Evolutionary conservation across 2,797 vertebrate genomes (phyloP).

Genomic region (Phaenicophaeus curvirostris): DNA sequence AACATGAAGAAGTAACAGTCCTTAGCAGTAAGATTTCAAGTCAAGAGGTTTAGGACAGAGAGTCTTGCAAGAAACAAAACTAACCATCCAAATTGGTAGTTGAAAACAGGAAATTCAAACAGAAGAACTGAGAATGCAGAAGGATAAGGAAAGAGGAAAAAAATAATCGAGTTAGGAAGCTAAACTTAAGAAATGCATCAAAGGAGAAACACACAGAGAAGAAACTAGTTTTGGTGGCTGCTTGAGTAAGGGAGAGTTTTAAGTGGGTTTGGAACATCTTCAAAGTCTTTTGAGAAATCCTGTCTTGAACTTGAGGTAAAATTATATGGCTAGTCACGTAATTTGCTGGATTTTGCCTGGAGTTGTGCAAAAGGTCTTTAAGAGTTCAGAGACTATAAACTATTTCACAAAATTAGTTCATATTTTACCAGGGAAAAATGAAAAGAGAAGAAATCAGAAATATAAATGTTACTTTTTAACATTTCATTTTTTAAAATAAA

Average conservation of each 20-base stretch:
- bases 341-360: neutral
- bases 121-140: neutral
- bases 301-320: neutral
- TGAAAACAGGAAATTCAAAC: neutral
- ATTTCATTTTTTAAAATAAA: neutral
- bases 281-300: neutral
- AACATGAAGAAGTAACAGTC: neutral
- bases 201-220: neutral
- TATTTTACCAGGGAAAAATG: neutral
- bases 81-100: neutral
- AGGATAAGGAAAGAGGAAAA: neutral
- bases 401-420: neutral
- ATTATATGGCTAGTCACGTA: neutral
- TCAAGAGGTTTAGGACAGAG: neutral
- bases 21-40: neutral
- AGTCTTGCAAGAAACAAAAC: neutral
- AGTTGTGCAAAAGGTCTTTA: neutral
- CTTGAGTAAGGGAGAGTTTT: neutral
- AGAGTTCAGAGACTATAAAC: neutral
- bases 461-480: neutral
- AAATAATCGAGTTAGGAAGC: neutral
- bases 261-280: slow-evolving; percentile 17
- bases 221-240: neutral
- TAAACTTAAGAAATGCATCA: neutral
- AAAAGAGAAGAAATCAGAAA: neutral